Evolutionary conservation across 2,888 invertebrate genomes (phyloP).

Genomic region (Drosophila acutilabella): DNA sequence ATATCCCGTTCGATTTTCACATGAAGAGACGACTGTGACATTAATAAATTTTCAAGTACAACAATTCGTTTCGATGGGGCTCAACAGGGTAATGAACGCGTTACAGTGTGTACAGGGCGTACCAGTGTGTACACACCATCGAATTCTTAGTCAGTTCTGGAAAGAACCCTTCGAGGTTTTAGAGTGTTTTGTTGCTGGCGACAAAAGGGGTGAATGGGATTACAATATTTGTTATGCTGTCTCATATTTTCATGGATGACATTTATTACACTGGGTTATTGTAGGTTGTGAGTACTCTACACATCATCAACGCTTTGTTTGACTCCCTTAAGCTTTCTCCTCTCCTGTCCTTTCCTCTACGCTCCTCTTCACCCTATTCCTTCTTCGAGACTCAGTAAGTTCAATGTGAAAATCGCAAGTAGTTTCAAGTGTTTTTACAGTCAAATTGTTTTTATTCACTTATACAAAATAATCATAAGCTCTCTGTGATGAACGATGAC

Average conservation of each 20-base stretch:
- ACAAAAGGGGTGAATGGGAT: conserved; percentile 70
- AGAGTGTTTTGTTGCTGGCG: conserved; percentile 2
- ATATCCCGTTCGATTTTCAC: conserved; percentile 18
- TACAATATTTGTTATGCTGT: conserved; percentile 60
- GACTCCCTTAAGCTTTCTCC: conserved; percentile 32
- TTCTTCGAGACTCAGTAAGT: conserved; percentile 19
- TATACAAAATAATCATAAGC: conserved; percentile 66
- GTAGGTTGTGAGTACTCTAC: conserved; percentile 31
- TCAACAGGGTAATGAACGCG: conserved; percentile 23
- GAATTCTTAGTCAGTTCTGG: neutral
- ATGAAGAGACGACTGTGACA: conserved; percentile 24
- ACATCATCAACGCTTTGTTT: conserved; percentile 23
- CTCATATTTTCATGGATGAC: conserved; percentile 66
- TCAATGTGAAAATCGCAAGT: conserved; percentile 67
- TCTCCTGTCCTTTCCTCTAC: conserved; percentile 1
- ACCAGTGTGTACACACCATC: no score
- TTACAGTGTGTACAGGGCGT: neutral
- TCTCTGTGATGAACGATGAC: conserved; percentile 24
- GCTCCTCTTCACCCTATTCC: conserved; percentile 31
- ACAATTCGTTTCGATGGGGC: conserved; percentile 48
- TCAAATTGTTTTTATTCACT: conserved; percentile 79
- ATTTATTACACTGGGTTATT: conserved; percentile 69
- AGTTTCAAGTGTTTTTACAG: conserved; percentile 77
- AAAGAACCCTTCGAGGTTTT: conserved; percentile 14
- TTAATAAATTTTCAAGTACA: conserved; percentile 48